Conservation (phyloP, 1,140 invertebrate species). For the Dryas iulia region DNA sequence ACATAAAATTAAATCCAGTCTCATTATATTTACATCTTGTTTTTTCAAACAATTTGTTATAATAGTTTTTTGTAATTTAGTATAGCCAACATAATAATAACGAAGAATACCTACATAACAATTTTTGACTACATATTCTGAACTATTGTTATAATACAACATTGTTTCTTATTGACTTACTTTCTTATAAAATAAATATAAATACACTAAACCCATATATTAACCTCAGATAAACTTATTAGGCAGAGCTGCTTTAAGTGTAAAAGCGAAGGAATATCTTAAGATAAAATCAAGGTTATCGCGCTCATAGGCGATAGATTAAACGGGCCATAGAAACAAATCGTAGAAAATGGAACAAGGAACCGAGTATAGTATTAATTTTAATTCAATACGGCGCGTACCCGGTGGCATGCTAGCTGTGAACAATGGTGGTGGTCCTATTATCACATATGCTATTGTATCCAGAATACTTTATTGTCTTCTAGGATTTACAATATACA, state of each 20-base stretch:
- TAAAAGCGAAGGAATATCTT: slow-evolving; percentile 7
- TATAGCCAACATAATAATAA: too few relatives aligned
- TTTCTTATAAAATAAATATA: too few relatives aligned
- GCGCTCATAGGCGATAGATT: slow-evolving; percentile 20
- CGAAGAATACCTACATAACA: too few relatives aligned
- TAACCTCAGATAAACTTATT: background rate
- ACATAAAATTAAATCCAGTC: too few relatives aligned
- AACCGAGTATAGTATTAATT: slow-evolving; percentile 49
- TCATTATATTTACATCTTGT: too few relatives aligned
- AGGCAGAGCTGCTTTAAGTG: background rate
- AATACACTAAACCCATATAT: background rate
- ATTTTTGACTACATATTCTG: too few relatives aligned
- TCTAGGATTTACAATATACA: slow-evolving; percentile 22
- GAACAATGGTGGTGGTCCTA: slow-evolving; percentile 50
- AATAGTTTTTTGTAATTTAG: too few relatives aligned
- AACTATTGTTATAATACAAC: too few relatives aligned
- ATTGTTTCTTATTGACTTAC: too few relatives aligned
- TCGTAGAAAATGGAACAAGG: slow-evolving; percentile 45
- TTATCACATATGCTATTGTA: slow-evolving; percentile 51
- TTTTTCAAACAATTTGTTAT: too few relatives aligned
- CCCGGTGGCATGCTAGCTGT: slow-evolving; percentile 44
- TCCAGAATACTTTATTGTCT: slow-evolving; percentile 49
- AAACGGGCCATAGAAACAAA: slow-evolving; percentile 23
- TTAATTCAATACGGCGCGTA: slow-evolving; percentile 52
- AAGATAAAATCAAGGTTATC: slow-evolving; percentile 23